Evolutionary conservation across 2,797 vertebrate genomes (phyloP).

Genomic region (Danio albolineatus): DNA sequence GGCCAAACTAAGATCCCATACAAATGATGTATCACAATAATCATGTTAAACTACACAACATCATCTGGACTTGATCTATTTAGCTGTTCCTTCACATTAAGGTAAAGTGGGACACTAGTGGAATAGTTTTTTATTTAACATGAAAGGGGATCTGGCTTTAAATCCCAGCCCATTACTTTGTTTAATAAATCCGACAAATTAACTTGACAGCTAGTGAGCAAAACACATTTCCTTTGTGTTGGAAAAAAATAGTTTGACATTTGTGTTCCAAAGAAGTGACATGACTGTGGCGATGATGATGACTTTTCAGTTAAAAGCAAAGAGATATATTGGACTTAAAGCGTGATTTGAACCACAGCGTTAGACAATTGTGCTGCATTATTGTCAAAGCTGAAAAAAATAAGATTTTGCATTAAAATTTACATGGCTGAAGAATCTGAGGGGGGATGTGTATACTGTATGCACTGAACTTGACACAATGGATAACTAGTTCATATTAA

Average conservation of each 20-base stretch:
- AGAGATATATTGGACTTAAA: not conserved
- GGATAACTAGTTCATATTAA: not conserved
- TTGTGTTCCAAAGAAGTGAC: not conserved
- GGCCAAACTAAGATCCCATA: not conserved
- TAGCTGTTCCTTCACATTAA: not conserved
- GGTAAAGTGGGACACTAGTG: not conserved
- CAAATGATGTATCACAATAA: not conserved
- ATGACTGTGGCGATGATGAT: not conserved
- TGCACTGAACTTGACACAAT: not conserved
- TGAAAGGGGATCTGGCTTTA: constrained; percentile 7
- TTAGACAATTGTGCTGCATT: not conserved
- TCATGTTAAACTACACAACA: not conserved
- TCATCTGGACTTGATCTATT: not conserved
- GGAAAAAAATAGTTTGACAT: not conserved
- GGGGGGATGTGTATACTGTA: not conserved
- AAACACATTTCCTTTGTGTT: not conserved
- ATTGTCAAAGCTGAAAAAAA: not conserved
- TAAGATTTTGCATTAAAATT: not conserved
- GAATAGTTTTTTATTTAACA: not conserved
- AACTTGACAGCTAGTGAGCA: not conserved
- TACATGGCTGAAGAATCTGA: not conserved
- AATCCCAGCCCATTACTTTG: not conserved
- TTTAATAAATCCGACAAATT: constrained; percentile 6
- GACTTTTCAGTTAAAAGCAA: not conserved
- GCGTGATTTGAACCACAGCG: not conserved